Conservation (phyloP, 2,113 vertebrate genomes). For the Oenanthe melanoleuca region DNA sequence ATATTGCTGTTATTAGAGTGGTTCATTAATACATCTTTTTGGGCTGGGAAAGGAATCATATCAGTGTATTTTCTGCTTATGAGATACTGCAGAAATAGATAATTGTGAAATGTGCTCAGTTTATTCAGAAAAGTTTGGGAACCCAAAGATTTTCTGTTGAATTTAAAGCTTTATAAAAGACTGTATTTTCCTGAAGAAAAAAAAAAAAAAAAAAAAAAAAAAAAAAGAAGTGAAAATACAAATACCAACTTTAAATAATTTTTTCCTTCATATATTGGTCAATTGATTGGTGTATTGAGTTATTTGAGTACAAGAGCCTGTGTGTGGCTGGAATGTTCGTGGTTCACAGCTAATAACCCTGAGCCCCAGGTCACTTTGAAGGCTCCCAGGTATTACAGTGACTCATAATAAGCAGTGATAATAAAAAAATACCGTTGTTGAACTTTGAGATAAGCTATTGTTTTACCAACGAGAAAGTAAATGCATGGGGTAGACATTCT, state of each 20-base stretch:
- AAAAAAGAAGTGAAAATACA: accelerated
- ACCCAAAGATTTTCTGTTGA: not conserved
- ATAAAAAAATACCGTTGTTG: not conserved
- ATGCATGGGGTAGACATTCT: not conserved
- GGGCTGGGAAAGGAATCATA: not conserved
- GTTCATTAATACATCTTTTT: constrained; percentile 24
- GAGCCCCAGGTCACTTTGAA: not conserved
- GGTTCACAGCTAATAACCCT: not conserved
- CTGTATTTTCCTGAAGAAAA: not conserved
- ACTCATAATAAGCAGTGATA: not conserved
- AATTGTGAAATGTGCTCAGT: not conserved
- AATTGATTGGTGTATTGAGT: not conserved
- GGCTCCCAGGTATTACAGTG: not conserved
- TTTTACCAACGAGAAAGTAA: not conserved
- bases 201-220: too few species aligned
- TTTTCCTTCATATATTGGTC: not conserved
- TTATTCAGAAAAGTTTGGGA: not conserved
- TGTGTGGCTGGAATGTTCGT: not conserved
- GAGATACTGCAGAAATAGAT: not conserved
- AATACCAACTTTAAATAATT: not conserved
- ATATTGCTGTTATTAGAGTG: constrained; percentile 15
- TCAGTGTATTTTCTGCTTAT: not conserved
- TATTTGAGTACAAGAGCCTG: not conserved
- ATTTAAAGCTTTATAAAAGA: not conserved
- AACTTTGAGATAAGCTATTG: not conserved